phyloP scores from a whole-genome alignment of 2,113 vertebrate species.

The Entomyzon cyanotis region DNA sequence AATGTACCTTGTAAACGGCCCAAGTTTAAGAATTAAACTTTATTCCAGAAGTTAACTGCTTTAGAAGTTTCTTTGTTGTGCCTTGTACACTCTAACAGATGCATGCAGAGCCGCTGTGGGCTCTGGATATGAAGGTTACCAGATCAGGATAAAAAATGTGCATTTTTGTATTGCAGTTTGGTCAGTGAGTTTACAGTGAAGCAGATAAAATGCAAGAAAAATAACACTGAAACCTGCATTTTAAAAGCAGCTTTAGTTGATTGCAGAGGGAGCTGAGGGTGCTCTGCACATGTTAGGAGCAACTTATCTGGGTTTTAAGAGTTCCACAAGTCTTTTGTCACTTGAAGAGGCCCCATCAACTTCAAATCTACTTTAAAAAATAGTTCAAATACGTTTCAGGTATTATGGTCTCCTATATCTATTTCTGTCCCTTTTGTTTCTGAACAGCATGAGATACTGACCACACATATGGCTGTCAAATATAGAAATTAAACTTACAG shows the following conservation, averaged over 20 bases:
- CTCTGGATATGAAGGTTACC: not conserved
- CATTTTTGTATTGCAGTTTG: not conserved
- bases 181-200: not conserved
- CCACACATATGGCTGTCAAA: conserved; percentile 51
- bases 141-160: not conserved
- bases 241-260: not conserved
- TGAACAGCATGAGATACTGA: conserved; percentile 31
- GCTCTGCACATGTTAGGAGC: not conserved
- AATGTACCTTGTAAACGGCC: not conserved
- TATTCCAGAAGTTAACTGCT: not conserved
- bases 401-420: conserved; percentile 25
- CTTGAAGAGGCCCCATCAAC: conserved; percentile 13
- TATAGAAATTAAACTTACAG: conserved; percentile 49
- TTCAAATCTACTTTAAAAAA: conserved; percentile 45
- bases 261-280: not conserved
- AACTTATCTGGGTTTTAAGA: conserved; percentile 27
- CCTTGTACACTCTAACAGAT: not conserved
- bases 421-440: conserved; percentile 66
- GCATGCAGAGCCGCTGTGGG: not conserved
- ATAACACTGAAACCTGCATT: not conserved
- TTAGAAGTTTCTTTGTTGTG: not conserved
- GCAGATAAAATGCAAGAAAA: not conserved
- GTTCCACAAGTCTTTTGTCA: not conserved
- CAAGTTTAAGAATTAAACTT: not conserved
- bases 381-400: conserved; percentile 42